Evolutionary conservation across 1,140 invertebrate species (phyloP).

Genomic region (Laodelphax striatellus): DNA sequence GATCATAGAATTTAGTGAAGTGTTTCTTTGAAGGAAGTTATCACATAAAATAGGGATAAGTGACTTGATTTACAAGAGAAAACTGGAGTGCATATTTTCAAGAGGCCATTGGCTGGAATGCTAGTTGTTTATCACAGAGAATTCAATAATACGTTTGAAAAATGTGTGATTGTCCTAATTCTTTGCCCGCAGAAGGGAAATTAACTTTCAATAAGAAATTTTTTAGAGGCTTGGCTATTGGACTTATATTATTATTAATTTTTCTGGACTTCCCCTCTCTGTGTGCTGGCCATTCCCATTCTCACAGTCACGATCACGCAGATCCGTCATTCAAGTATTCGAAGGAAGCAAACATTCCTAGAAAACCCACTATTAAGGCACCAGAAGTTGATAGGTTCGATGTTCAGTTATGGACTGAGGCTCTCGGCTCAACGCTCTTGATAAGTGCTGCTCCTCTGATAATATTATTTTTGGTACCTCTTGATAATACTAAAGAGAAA

Average conservation of each 20-base stretch:
- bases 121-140: too few relatives aligned
- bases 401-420: conserved; percentile 60
- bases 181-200: background rate
- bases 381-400: conserved; percentile 25
- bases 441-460: conserved; percentile 92
- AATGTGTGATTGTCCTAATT: too few relatives aligned
- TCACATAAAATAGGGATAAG: too few relatives aligned
- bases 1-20: too few relatives aligned
- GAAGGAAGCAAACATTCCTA: conserved; percentile 45
- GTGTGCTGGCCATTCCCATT: conserved; percentile 31
- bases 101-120: too few relatives aligned
- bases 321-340: conserved; percentile 62
- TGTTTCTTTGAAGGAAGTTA: too few relatives aligned
- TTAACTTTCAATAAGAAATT: conserved; percentile 32
- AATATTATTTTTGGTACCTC: conserved; percentile 85
- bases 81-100: too few relatives aligned
- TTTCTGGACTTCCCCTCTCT: conserved; percentile 33
- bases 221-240: conserved; percentile 30
- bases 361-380: conserved; percentile 11
- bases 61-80: too few relatives aligned
- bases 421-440: conserved; percentile 76
- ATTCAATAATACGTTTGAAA: too few relatives aligned
- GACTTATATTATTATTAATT: conserved; percentile 29
- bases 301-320: conserved; percentile 36
- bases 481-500: conserved; percentile 75